These are phyloP conservation scores for Falco concolor DNA, from an alignment of 2,797 vertebrate species.

Conservation along the genomic window DNA sequence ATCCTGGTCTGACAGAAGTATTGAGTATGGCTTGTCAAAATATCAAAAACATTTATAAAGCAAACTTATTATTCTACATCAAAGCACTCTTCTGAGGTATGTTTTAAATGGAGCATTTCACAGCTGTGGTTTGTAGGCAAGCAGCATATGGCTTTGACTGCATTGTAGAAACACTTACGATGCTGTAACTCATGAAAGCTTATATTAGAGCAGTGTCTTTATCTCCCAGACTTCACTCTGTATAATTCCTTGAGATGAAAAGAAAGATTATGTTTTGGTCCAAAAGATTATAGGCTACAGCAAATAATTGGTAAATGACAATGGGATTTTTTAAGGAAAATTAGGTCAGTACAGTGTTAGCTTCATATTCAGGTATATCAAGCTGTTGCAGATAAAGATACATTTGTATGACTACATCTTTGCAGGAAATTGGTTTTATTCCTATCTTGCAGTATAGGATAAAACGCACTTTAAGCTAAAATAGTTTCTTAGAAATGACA, in stretches of 20 bases:
- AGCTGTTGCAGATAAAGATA: neutral
- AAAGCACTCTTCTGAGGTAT: neutral
- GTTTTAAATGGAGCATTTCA: neutral
- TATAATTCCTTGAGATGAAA: neutral
- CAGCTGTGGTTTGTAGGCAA: neutral
- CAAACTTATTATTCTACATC: neutral
- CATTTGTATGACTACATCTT: neutral
- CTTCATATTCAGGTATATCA: neutral
- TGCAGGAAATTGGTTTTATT: neutral
- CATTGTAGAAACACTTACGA: neutral
- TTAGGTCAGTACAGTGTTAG: neutral
- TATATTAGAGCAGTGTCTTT: neutral
- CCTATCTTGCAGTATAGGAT: neutral
- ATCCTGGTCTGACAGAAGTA: neutral
- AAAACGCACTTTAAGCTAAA: neutral
- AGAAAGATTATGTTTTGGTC: neutral
- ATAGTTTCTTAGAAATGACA: neutral
- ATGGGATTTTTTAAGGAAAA: neutral
- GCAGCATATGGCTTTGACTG: neutral
- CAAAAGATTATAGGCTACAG: neutral
- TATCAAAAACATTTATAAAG: neutral
- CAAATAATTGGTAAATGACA: neutral
- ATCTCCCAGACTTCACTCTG: neutral
- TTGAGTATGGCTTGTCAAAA: neutral
- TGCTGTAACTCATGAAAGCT: neutral